A percentile compares a stretch with the other conserved stretches of the same genome.
Conservation (phyloP, 2,888 invertebrate genomes). For the Choreutis nemorana region DNA sequence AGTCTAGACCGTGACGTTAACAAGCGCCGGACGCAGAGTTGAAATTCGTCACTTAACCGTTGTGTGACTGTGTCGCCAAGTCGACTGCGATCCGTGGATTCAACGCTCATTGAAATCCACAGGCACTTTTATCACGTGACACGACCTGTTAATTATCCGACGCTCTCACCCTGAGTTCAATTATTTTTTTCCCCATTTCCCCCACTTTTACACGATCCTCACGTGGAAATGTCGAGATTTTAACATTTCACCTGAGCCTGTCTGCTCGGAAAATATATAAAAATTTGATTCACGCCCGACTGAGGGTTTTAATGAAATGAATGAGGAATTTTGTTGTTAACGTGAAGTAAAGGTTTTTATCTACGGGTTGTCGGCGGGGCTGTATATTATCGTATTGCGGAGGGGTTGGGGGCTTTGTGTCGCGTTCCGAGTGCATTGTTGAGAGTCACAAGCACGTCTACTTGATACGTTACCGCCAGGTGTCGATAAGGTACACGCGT, state of each 20-base stretch:
- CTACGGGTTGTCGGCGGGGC: conserved; percentile 17
- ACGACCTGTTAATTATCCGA: conserved; percentile 64
- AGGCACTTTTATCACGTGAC: conserved; percentile 58
- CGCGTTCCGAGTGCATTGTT: too few relatives aligned
- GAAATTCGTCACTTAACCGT: conserved; percentile 44
- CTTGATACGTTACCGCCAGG: too few relatives aligned
- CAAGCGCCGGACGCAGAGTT: conserved; percentile 31
- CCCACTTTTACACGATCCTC: conserved; percentile 52
- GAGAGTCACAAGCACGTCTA: too few relatives aligned
- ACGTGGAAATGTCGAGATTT: conserved; percentile 61
- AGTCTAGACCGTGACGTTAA: conserved; percentile 30
- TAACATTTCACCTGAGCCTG: conserved; percentile 60
- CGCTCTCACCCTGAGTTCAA: conserved; percentile 52
- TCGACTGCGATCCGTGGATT: conserved; percentile 37
- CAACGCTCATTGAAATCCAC: conserved; percentile 50
- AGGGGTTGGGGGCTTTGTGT: too few relatives aligned
- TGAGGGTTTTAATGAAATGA: conserved; percentile 55
- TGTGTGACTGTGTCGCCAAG: conserved; percentile 16
- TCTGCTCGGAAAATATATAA: conserved; percentile 43
- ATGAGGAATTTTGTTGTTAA: conserved; percentile 39
- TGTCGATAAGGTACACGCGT: too few relatives aligned
- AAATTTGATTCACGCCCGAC: conserved; percentile 35
- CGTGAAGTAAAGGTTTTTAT: conserved; percentile 23
- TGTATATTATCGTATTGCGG: conserved; percentile 20
- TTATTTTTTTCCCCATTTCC: conserved; percentile 61